These are phyloP conservation scores for Tinea semifulvella DNA, from an alignment of 2,888 invertebrate species.

Conservation along the genomic window DNA sequence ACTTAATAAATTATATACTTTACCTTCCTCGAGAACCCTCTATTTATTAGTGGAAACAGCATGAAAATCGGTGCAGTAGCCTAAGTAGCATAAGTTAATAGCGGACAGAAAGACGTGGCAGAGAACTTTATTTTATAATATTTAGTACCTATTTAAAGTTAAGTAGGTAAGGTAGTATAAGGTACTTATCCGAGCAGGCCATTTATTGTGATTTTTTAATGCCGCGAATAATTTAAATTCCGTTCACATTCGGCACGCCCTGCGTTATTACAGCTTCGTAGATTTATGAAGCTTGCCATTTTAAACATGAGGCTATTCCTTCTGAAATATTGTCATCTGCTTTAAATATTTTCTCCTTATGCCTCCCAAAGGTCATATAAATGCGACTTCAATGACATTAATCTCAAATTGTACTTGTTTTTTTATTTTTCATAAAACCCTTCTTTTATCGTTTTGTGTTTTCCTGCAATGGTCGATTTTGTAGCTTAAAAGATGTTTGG, in stretches of 20 bases:
- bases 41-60: too few species aligned
- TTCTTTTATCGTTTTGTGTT: too few species aligned
- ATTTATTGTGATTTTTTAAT: slow-evolving; percentile 28
- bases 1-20: too few species aligned
- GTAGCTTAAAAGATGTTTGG: too few species aligned
- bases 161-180: too few species aligned
- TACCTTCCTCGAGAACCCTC: too few species aligned
- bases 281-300: slow-evolving; percentile 56
- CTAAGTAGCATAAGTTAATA: too few species aligned
- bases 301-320: slow-evolving; percentile 63
- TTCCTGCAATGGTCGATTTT: background rate
- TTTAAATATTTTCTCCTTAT: slow-evolving; percentile 62
- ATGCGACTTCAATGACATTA: slow-evolving; percentile 1
- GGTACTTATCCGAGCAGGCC: background rate
- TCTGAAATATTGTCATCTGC: slow-evolving; percentile 63
- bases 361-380: slow-evolving; percentile 46
- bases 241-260: slow-evolving; percentile 39
- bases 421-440: too few species aligned
- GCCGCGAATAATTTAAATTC: slow-evolving; percentile 50
- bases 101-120: too few species aligned
- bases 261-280: slow-evolving; percentile 51
- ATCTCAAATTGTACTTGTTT: background rate
- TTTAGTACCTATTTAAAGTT: too few species aligned
- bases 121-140: too few species aligned
- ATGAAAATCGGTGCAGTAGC: too few species aligned